Base-by-base conservation (phyloP, 2,797 vertebrate genomes). In the Betta splendens region DNA sequence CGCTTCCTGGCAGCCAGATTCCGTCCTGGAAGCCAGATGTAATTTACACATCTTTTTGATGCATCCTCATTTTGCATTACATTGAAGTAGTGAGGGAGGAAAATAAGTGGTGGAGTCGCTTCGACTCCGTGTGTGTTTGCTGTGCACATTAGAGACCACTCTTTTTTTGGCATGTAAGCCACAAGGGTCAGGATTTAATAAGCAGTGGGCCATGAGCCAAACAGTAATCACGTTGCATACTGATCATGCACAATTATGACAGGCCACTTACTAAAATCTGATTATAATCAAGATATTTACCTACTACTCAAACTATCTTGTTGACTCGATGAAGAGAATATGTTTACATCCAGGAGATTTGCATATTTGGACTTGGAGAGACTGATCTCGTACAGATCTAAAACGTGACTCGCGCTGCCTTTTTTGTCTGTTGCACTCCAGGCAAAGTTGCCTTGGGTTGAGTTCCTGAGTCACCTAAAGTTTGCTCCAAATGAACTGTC, bases 21-120 rank as follows among this genome's bases (percentile, higher is more conserved):
- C 79, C 80, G 72, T 84, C 69, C 83, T 84, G 78, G 82, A 80
- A 86, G 76, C 85, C 81, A 87, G 79, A 86, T 89, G 78, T 85
- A 85, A 85, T 87, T 89, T 86, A 85, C 76, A 85, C 80, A 83
- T 86, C 74, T 86, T 86, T 88, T 84, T 87, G 85, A 85, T 87
- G 80, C 70, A 33, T 63, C 76, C 66, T 83, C 73, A 77, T 84
- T 84, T 85, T 79, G 77, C 80, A 85, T 87, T 81, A 86, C 75
- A 81, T 76, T 85, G 86, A 85, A 85, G 84, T 72, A 71, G 75
- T 17, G 68, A 70, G 65, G 53, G 65, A 64, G 55, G 20, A 25
- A 72, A 74, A 66, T 68, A 71, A 77, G 77, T 55, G 64, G 45
- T 66, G 15, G 49, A 81, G 79, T 77, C 36, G 8, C 20, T 80